phyloP scores from a whole-genome alignment of 2,888 invertebrate genomes.

The Psylliodes chrysocephalus region DNA sequence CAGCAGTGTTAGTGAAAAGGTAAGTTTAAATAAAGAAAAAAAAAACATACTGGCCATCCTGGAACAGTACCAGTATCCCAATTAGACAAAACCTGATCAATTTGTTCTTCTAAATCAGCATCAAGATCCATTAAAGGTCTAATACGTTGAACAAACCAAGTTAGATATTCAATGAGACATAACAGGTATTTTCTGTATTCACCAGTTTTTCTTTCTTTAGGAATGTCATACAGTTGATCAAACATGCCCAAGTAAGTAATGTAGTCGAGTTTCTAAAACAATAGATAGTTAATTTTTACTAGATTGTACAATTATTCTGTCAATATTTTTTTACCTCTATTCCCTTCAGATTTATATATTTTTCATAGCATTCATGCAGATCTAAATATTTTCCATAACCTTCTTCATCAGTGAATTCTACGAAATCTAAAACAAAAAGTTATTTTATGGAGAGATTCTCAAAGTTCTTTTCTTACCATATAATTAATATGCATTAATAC shows the following conservation, averaged over 20 bases:
- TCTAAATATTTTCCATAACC: conserved; percentile 99
- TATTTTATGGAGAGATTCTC: no score
- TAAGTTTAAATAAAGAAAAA: conserved; percentile 24
- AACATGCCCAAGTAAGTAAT: conserved; percentile 93
- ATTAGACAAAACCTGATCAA: conserved; percentile 83
- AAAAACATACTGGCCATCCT: conserved; percentile 85
- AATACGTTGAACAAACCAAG: conserved; percentile 83
- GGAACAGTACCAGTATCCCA: conserved; percentile 93
- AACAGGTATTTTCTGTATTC: conserved; percentile 88
- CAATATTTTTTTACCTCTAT: conserved; percentile 74
- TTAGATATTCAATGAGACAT: conserved; percentile 84
- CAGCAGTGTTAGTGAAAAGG: no score
- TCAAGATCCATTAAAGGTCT: conserved; percentile 88
- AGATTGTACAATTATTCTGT: neutral
- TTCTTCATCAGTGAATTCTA: conserved; percentile 98
- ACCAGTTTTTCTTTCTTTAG: conserved; percentile 89
- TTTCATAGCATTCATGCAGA: conserved; percentile 95
- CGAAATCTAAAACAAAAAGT: conserved; percentile 71
- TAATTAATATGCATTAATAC: no score
- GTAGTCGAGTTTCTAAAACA: conserved; percentile 86
- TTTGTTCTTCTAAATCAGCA: conserved; percentile 80
- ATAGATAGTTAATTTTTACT: neutral
- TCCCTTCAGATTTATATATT: conserved; percentile 96
- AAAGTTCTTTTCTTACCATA: no score
- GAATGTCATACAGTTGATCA: conserved; percentile 95